Base-by-base conservation (phyloP, 2,113 vertebrate genomes). In the Oenanthe oenanthe region DNA sequence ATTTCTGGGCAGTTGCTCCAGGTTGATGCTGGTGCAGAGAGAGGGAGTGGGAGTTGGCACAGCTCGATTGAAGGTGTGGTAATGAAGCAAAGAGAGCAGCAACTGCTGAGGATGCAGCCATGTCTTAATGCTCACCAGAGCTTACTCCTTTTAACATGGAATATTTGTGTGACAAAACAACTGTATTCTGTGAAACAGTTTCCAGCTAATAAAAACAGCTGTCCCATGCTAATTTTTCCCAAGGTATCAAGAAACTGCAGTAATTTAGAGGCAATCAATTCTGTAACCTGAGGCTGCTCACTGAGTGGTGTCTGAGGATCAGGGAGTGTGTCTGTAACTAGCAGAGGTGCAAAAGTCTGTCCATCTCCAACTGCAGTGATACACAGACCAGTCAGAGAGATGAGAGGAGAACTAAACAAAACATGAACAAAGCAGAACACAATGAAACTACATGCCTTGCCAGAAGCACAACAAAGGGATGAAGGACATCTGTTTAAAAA, bases 371-470 rank as follows among this genome's bases (percentile, higher is more conserved):
- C 45, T 56, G 47, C 60, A 43, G 3, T 56, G 87, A 92, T 38
- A n/a, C 15, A 61, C 7, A 72, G 58, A 86, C 32, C 42, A 76
- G 34, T 84, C 57, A 36, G 0, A 70, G 85, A 71, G 91, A 79
- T 60, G 66, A 92, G 43, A 83, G 45, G 82, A 88, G 90, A 90
- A 71, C 66, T 48, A 45, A 95, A 93, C 50, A 92, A 89, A 96
- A 80, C 70, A 32, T 8, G 53, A 85, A 56, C 54, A 92, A 89
- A 88, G 92, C 79, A 85, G 71, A 94, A 79, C 65, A 85, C 43
- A 85, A 17, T 45, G 60, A 28, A 95, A 93, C 17, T 13, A 17
- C 34, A 34, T 45, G 91, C 89, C 53, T 83, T 95, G 45, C 43
- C 48, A 60, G 42, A 77, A 56, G 58, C 62, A 74, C 32, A 81